phyloP scores from a whole-genome alignment of 37 sponge, comb jelly and placozoan genomes.

The Chondrilla cf. caribensis region DNA sequence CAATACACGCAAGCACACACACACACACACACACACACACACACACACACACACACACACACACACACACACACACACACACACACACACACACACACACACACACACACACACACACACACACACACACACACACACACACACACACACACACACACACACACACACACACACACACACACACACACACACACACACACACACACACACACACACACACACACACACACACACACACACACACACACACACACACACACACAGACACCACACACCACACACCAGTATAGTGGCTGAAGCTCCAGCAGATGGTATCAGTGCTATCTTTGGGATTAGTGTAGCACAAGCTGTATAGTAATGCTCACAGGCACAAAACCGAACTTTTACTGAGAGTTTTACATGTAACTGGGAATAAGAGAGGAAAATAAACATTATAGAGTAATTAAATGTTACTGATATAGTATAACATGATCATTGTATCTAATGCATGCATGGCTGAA shows the following conservation, averaged over 20 bases:
- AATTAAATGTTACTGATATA: no score
- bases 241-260: conserved; percentile 1
- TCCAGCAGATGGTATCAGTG: background rate
- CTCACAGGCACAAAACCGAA: conserved; percentile 12
- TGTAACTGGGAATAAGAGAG: background rate
- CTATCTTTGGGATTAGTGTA: background rate
- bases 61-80: no score
- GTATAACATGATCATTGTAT: no score
- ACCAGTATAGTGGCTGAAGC: conserved; percentile 1
- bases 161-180: background rate
- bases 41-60: no score
- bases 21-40: no score
- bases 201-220: background rate
- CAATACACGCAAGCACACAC: no score
- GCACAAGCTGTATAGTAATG: conserved; percentile 9
- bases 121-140: background rate
- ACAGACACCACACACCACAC: no score
- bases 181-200: conserved; percentile 1
- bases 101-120: no score
- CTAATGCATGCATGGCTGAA: no score
- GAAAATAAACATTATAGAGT: no score
- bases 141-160: background rate
- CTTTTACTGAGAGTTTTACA: background rate
- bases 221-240: background rate
- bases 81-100: no score